Evolutionary conservation across 2,888 invertebrate species (phyloP), one percentile per base, ranked within the genome.

Genomic region (Epirrhoe tristata): DNA sequence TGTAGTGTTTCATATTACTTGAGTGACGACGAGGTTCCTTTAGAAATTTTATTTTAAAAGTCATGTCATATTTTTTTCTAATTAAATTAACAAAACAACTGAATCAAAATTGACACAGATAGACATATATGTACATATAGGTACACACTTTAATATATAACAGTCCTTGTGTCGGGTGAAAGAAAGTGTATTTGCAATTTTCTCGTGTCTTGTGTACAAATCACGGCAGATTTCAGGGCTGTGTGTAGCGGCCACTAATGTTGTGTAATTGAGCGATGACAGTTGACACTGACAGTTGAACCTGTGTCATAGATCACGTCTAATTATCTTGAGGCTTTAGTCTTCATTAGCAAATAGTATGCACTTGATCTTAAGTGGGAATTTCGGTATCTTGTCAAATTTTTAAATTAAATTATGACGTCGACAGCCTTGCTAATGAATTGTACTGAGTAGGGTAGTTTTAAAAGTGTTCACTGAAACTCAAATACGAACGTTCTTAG

Each of bases 301-400:
- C 80, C 64, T 71, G 66, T 81, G 84, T 82, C 84, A 83, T 78
- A 84, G 86, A 86, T 87, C 86, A 85, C 58, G 63, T 71, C 73
- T 78, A 77, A 86, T 86, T 86, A 85, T 75, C 59, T 57, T 31
- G 58, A 59, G 63, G 66, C 54, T 63, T 63, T 63, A 57, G 60
- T 60, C 61, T 70, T 67, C 65, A 71, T 71, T 73, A 73, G 64
- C 46, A 12, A 39, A 54, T 60, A 34, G 34, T 17, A 51, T 51
- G 55, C 36, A 55, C 14, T 62, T 48, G 34, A 51, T 39, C 16
- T 6, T 31, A 39, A 56, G 62, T 56, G 51, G 39, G 50, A 8
- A 54, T 32, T 61, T 48, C 10, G 16, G 62, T 62, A 51, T 6
- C 55, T 62, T 50, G 56, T 56, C 56, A 34, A 32, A 62, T 53